Base-by-base conservation (phyloP, 2,113 vertebrate genomes). In the Murina feae region DNA sequence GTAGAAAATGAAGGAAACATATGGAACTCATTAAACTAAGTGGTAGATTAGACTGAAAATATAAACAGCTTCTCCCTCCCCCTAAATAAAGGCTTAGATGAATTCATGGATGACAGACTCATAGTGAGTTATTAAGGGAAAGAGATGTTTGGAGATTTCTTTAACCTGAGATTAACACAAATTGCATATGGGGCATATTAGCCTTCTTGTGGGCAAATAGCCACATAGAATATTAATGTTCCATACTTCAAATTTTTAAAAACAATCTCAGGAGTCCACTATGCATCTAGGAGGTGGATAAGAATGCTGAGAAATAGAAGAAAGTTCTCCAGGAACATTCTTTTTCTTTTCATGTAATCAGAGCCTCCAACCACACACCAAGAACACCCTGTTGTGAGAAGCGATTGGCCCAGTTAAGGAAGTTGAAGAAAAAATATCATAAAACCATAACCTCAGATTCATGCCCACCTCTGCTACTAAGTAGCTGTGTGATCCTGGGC, bases 1-100 rank as follows among this genome's bases (percentile, higher is more conserved):
- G 93, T 96, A 96, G 44, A 96, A 96, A 97, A 91, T 95, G 95
- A 76, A 94, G 79, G 87, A 96, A 93, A 95, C 96, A 97, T 95
- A 96, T 96, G 93, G 95, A 96, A 95, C 91, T 96, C 92, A 93
- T 96, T 95, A 90, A 47, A 91, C 89, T 71, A 72, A 95, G 84
- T 85, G 80, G 86, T 80, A 49, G 80, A 81, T 95, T 97, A 90
- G 71, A 91, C 93, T 81, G 65, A 93, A 97, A 97, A 94, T 94
- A 96, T 90, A 96, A 96, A 96, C 96, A 94, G 96, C 87, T 94
- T 89, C 42, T 21, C 93, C 58, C 44, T 80, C 44, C 92, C 42
- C 35, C 44, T 11, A 93, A 93, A 89, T 93, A 96, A 95, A 93
- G 66, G 51, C 60, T 94, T 94, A 93, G 86, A 94, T 89, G 90